A percentile compares a stretch with the other conserved stretches of the same genome.
phyloP scores from a whole-genome alignment of 2,888 invertebrate genomes.

The Drosophila merina region DNA sequence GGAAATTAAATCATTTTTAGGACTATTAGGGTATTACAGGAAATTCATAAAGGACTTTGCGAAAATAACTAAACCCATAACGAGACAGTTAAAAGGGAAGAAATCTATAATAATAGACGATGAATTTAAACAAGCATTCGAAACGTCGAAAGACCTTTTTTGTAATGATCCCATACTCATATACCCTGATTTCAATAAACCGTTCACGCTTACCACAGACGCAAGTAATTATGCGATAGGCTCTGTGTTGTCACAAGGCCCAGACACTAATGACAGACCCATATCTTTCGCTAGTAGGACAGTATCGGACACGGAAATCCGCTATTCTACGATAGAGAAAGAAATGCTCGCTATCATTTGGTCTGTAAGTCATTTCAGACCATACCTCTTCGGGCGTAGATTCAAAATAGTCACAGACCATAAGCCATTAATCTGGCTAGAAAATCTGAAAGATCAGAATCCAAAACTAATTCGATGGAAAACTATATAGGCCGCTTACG shows the following conservation, averaged over 20 bases:
- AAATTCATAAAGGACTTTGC: slow-evolving; percentile 14
- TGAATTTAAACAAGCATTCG: slow-evolving; percentile 5
- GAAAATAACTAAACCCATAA: slow-evolving; percentile 11
- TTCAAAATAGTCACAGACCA: slow-evolving; percentile 14
- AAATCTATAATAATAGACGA: slow-evolving; percentile 7
- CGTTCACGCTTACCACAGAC: slow-evolving; percentile 5
- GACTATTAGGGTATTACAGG: neutral
- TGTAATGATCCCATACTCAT: slow-evolving; percentile 8
- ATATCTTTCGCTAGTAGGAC: slow-evolving; percentile 16
- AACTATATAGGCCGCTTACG: slow-evolving; percentile 5
- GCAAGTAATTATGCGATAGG: slow-evolving; percentile 12
- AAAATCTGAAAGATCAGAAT: slow-evolving; percentile 10
- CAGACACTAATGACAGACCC: slow-evolving; percentile 3
- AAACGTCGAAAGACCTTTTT: slow-evolving; percentile 1
- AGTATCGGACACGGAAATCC: slow-evolving; percentile 16
- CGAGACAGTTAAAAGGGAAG: slow-evolving; percentile 7
- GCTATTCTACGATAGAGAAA: slow-evolving; percentile 20
- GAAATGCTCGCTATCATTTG: slow-evolving; percentile 14
- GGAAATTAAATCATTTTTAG: neutral
- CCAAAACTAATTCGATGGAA: slow-evolving; percentile 18
- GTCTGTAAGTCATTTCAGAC: slow-evolving; percentile 1
- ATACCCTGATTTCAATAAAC: slow-evolving; percentile 3
- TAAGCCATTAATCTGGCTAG: slow-evolving; percentile 10
- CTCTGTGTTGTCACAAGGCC: slow-evolving; percentile 7
- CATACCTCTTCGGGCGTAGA: slow-evolving; percentile 6